Percentiles rank a stretch among this genome's conserved stretches.
These are phyloP conservation scores for Polypterus senegalus DNA, from an alignment of 2,113 vertebrate genomes.

Conservation along the genomic window DNA sequence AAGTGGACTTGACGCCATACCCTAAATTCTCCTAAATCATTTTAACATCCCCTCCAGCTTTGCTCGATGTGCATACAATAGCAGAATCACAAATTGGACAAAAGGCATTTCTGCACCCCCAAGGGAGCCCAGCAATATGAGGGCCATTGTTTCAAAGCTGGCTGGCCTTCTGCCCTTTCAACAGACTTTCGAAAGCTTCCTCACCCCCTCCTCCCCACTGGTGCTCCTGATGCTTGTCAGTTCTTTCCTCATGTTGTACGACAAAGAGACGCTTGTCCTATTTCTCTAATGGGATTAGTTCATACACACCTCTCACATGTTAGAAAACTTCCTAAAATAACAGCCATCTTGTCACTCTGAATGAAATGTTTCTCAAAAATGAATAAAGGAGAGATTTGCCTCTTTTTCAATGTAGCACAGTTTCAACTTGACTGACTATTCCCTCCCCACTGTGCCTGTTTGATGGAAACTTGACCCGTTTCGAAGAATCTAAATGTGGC, in stretches of 20 bases:
- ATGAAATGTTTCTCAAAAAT: neutral
- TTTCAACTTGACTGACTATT: too few species aligned
- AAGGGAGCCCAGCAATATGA: neutral
- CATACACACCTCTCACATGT: constrained; percentile 12
- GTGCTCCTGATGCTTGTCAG: neutral
- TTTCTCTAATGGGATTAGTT: constrained; percentile 34
- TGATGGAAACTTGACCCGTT: neutral
- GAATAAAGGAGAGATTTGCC: too few species aligned
- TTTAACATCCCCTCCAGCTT: too few species aligned
- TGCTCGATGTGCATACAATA: too few species aligned
- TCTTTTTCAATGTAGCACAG: too few species aligned
- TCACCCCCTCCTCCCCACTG: constrained; percentile 2
- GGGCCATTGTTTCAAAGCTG: neutral
- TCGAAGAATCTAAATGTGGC: constrained; percentile 18
- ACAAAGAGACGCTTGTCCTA: constrained; percentile 30
- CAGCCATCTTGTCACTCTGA: constrained; percentile 1
- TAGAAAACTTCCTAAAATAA: constrained; percentile 19
- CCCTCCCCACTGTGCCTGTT: too few species aligned
- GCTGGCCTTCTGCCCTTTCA: neutral
- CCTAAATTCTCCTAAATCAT: too few species aligned
- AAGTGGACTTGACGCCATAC: too few species aligned
- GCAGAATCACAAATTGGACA: neutral
- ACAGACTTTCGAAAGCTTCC: constrained; percentile 1
- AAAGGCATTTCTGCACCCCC: neutral
- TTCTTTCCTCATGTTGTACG: constrained; percentile 8